Percentiles rank a stretch among this genome's conserved stretches.
phyloP scores from a whole-genome alignment of 1,140 invertebrate species.

The Lethrus apterus region DNA sequence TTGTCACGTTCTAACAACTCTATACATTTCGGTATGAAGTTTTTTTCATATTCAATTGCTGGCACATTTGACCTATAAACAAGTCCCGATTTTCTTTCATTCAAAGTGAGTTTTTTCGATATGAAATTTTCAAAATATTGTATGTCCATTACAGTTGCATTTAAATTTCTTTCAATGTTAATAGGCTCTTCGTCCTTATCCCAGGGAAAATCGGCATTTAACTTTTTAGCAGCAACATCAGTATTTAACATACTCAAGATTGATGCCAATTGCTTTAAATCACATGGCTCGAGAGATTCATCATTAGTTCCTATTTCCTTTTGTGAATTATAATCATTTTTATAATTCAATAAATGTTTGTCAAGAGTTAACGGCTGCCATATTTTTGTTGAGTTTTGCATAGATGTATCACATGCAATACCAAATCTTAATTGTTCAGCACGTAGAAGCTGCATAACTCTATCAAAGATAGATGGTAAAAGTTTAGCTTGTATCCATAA shows the following conservation, averaged over 20 bases:
- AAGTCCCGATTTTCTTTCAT: constrained; percentile 7
- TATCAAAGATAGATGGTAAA: constrained; percentile 81
- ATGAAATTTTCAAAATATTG: constrained; percentile 60
- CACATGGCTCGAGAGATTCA: background rate
- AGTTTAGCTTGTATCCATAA: constrained; percentile 87
- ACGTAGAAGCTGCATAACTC: constrained; percentile 65
- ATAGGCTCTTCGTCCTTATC: constrained; percentile 53
- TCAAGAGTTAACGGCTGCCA: constrained; percentile 35
- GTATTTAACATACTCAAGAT: constrained; percentile 21
- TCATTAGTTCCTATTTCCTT: background rate
- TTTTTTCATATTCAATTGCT: constrained; percentile 30
- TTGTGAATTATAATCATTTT: constrained; percentile 10
- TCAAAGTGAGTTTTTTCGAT: constrained; percentile 20
- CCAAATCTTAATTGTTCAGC: constrained; percentile 68
- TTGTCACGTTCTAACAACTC: constrained; percentile 20
- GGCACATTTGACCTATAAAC: constrained; percentile 18
- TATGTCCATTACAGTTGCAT: constrained; percentile 57
- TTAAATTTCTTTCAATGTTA: constrained; percentile 53
- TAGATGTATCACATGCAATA: constrained; percentile 45
- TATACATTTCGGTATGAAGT: constrained; percentile 26
- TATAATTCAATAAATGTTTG: constrained; percentile 24
- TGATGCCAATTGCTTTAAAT: constrained; percentile 2
- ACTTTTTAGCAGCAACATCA: constrained; percentile 27
- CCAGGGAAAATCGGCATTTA: constrained; percentile 44
- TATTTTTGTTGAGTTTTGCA: constrained; percentile 36